phyloP scores from a whole-genome alignment of 1,140 invertebrate genomes.

The Gonatopus flavifemur region DNA sequence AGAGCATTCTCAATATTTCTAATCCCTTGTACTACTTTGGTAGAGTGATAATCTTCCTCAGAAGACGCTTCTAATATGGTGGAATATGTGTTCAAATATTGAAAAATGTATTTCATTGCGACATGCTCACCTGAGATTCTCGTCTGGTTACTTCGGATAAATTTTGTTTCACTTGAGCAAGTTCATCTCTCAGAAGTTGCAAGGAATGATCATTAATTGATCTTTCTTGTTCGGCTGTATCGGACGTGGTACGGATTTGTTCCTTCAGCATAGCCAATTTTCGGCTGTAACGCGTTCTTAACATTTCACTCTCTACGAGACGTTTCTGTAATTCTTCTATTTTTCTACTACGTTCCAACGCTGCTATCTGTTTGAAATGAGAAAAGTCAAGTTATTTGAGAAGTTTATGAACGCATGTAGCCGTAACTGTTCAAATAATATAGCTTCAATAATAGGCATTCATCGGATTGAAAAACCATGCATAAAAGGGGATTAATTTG shows the following conservation, averaged over 20 bases:
- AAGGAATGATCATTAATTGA: conserved; percentile 70
- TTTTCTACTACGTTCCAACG: conserved; percentile 77
- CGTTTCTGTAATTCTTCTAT: conserved; percentile 80
- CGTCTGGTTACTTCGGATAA: conserved; percentile 71
- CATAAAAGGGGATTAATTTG: too few species aligned
- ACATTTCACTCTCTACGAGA: conserved; percentile 71
- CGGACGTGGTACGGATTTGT: conserved; percentile 65
- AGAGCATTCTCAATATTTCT: too few species aligned
- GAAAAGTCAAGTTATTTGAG: too few species aligned
- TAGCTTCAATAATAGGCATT: too few species aligned
- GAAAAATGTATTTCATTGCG: neutral
- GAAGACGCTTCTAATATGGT: too few species aligned
- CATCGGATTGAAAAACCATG: too few species aligned
- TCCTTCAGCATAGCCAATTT: conserved; percentile 74
- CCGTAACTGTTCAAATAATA: too few species aligned
- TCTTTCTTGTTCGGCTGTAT: conserved; percentile 70
- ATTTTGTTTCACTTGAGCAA: conserved; percentile 70
- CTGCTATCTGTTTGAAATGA: conserved; percentile 65
- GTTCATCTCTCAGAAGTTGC: conserved; percentile 69
- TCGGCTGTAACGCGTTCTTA: conserved; percentile 69
- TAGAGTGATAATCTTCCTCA: too few species aligned
- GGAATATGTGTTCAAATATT: too few species aligned
- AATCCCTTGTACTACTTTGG: too few species aligned
- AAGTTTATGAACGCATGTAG: too few species aligned
- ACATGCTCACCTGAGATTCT: conserved; percentile 66